These are phyloP conservation scores for Epistrophe grossulariae DNA, from an alignment of 2,888 invertebrate genomes.

Conservation along the genomic window DNA sequence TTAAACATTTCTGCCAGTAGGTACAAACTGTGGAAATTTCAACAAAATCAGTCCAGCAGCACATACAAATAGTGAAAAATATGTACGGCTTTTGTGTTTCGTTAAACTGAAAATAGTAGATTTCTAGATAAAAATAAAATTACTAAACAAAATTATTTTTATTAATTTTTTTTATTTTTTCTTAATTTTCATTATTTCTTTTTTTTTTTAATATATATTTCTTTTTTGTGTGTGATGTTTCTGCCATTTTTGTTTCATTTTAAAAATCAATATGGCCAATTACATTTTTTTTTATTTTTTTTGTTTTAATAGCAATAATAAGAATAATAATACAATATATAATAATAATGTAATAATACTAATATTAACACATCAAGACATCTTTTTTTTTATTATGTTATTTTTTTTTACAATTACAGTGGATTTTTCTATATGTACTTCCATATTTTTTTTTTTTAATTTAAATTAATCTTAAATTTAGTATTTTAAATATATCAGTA, in stretches of 20 bases:
- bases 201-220: conserved; percentile 62
- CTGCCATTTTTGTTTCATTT: conserved; percentile 67
- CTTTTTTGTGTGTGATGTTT: conserved; percentile 62
- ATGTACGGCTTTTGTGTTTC: too few relatives aligned
- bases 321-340: conserved; percentile 75
- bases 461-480: conserved; percentile 77
- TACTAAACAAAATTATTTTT: background rate
- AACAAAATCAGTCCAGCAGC: too few relatives aligned
- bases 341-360: conserved; percentile 77
- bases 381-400: conserved; percentile 53
- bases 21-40: too few relatives aligned
- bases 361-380: conserved; percentile 78
- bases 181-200: conserved; percentile 68
- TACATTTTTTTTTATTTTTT: conserved; percentile 59
- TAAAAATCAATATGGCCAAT: conserved; percentile 75
- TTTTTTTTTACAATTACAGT: conserved; percentile 64
- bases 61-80: too few relatives aligned
- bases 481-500: conserved; percentile 78
- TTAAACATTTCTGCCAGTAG: too few relatives aligned
- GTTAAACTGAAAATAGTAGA: too few relatives aligned
- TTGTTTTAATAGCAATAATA: conserved; percentile 69
- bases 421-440: conserved; percentile 61
- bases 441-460: conserved; percentile 55
- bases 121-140: background rate
- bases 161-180: conserved; percentile 67